Percentiles rank a stretch among this genome's conserved stretches.
phyloP scores from a whole-genome alignment of 2,888 invertebrate species.

The Branchellion lobata region DNA sequence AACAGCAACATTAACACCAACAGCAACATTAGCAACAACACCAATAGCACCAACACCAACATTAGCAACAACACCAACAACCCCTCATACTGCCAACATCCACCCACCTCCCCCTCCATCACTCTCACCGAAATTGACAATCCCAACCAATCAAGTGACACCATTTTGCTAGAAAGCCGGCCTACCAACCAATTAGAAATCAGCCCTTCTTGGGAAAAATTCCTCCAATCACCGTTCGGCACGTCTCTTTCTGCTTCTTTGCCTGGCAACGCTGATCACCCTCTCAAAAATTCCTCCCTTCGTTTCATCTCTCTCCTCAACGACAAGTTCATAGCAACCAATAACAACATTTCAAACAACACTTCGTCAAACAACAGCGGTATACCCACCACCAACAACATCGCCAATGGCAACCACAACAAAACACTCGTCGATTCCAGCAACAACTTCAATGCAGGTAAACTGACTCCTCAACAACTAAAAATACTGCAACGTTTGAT shows the following conservation, averaged over 20 bases:
- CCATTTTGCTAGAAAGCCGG: conserved; percentile 30
- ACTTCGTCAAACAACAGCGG: not conserved
- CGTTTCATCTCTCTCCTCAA: not conserved
- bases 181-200: not conserved
- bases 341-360: too few relatives aligned
- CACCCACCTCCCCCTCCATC: conserved; percentile 26
- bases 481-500: too few relatives aligned
- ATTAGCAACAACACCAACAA: not conserved
- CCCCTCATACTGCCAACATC: not conserved
- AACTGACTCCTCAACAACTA: too few relatives aligned
- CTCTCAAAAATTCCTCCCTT: not conserved
- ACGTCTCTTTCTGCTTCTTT: conserved; percentile 1
- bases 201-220: conserved; percentile 41
- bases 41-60: too few relatives aligned
- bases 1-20: too few relatives aligned
- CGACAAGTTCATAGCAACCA: too few relatives aligned
- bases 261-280: not conserved
- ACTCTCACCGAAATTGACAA: conserved; percentile 27
- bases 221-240: conserved; percentile 21
- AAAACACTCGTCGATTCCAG: too few relatives aligned
- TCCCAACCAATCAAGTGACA: conserved; percentile 4
- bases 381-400: too few relatives aligned
- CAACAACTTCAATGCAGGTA: too few relatives aligned
- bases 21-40: too few relatives aligned
- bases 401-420: too few relatives aligned